phyloP scores from a whole-genome alignment of 2,113 vertebrate species.

The Tringa solitaria region DNA sequence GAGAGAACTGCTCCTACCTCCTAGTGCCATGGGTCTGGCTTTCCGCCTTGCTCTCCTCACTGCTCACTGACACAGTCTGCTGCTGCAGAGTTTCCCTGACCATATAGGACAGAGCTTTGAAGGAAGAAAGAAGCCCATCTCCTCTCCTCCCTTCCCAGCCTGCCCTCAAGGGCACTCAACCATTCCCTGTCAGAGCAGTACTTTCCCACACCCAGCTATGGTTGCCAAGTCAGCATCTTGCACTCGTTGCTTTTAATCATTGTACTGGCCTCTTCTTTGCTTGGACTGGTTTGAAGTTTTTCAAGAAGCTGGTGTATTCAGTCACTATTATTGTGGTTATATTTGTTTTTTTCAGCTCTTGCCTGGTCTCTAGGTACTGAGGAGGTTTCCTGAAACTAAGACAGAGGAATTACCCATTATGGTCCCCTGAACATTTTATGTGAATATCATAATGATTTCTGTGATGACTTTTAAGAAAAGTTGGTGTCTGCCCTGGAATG shows the following conservation, averaged over 20 bases:
- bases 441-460: background rate
- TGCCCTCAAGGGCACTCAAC: background rate
- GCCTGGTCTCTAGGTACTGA: background rate
- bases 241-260: background rate
- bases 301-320: background rate
- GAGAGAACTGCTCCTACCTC: background rate
- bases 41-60: accelerated
- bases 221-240: background rate
- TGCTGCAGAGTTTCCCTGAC: background rate
- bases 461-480: background rate
- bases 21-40: background rate
- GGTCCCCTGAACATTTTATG: background rate
- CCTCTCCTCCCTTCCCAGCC: accelerated
- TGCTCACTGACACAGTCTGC: accelerated
- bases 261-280: background rate
- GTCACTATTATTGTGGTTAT: background rate
- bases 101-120: accelerated
- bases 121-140: background rate
- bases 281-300: background rate
- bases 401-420: background rate
- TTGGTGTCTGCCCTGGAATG: background rate
- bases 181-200: accelerated
- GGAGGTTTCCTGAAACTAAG: background rate
- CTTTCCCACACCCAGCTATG: background rate
- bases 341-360: background rate